Base-by-base conservation (phyloP, 2,888 invertebrate genomes). In the Anorthoa munda region DNA sequence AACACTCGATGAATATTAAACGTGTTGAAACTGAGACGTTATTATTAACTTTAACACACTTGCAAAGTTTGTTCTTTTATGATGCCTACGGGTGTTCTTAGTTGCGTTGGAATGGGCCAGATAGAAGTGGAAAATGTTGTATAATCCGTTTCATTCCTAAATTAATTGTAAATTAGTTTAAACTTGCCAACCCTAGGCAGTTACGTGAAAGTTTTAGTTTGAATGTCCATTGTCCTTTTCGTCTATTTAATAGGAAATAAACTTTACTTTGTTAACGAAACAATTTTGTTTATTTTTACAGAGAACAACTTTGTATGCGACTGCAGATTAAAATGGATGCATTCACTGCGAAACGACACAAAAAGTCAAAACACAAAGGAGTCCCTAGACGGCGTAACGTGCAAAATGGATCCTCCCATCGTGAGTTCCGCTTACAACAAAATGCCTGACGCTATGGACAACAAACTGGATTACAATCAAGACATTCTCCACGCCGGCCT, bases 241-340 rank as follows among this genome's bases (percentile, higher is more conserved):
- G 18, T 39, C 9, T 55, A 23, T 55, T 46, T 64, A 48, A 39
- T 53, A 59, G 11, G 26, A 64, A 18, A 1, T 58, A 9, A 68
- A 70, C 31, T 61, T 56, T 61, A 23, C 55, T 48, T 39, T 50
- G 13, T 60, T 67, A 71, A 77, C 23, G 13, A 31, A 66, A 61
- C 11, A 71, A 65, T 64, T 73, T 70, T 76, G 66, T 80, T 77
- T 71, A 15, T 48, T 79, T 91, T 97, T 96, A 66, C 97, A 98
- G 98, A 98, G 88, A 98, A 98, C 95, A 97, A 97, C 92, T 97
- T 98, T 94, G 97, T 97, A 87, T 98, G 98, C 95, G 98, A 98
- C 96, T 98, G 98, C 93, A 97, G 98, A 84, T 95, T 98, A 85
- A 97, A 97, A 85, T 98, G 98, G 98, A 97, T 98, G 95, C 97